Conservation (phyloP, 1,140 invertebrate species). For the Lucilia cuprina region DNA sequence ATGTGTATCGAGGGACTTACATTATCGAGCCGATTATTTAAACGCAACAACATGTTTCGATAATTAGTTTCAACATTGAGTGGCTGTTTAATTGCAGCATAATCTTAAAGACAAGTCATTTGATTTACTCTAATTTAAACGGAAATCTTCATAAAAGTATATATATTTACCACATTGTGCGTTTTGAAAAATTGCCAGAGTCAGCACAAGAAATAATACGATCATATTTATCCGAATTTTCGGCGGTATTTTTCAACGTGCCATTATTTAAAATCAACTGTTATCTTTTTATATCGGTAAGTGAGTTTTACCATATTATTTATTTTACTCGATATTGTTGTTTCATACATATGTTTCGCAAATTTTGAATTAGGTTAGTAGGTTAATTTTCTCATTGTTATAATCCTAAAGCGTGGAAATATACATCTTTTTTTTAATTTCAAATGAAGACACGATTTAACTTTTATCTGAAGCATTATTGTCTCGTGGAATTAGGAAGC, state of each 20-base stretch:
- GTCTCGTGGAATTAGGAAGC: too few relatives aligned
- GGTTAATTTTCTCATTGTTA: too few relatives aligned
- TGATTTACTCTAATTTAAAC: neutral
- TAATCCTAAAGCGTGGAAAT: too few relatives aligned
- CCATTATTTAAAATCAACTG: neutral
- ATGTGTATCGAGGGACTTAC: neutral
- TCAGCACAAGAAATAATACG: neutral
- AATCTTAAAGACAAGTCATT: neutral
- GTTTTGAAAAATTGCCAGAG: neutral
- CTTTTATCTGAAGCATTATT: too few relatives aligned
- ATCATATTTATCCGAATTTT: neutral
- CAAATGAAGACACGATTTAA: too few relatives aligned
- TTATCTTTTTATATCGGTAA: too few relatives aligned
- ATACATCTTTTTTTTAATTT: too few relatives aligned
- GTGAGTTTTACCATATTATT: too few relatives aligned
- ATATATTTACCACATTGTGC: neutral
- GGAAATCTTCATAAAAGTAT: neutral
- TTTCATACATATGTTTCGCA: too few relatives aligned
- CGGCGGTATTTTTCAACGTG: neutral
- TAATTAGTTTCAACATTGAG: conserved; percentile 45
- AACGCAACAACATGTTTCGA: conserved; percentile 50
- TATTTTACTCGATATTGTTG: too few relatives aligned
- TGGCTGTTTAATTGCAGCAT: neutral
- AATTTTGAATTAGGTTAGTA: too few relatives aligned
- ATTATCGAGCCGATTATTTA: conserved; percentile 38